Evolutionary conservation across 2,797 vertebrate genomes (phyloP), one percentile per base, ranked within the genome.

Genomic region (Miopithecus talapoin): DNA sequence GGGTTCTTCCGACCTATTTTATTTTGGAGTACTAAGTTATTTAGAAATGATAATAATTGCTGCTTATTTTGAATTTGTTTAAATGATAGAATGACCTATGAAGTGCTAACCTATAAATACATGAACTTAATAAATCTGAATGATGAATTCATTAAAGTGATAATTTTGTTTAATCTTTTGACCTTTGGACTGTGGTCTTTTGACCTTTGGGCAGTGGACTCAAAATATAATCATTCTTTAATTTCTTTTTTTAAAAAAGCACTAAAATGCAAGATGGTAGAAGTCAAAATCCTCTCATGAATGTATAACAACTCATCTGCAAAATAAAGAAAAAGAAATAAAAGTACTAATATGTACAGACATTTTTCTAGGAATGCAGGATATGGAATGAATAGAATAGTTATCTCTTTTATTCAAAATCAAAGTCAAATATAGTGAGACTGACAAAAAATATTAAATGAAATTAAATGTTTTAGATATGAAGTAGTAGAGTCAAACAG

Each of bases 91-190:
- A 84, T n/a, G 10, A 8, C 57, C 19, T 19, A 14, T 90, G 9
- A 83, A 91, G 2, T 75, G 0, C 3, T 88, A 92, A 94, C 0
- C 4, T 75, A 39, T 68, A 33, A 94, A 94, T 39, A 68, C 46
- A 19, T 46, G 75, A 91, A 46, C 89, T 28, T 8, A 28, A 39
- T 57, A 5, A 57, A 55, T 55, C 53, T 81, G 36, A 81, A 81
- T 39, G 7, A 36, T 55, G 22, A 81, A 55, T 26, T 81, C 6
- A 70, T 76, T 85, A 70, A 93, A 86, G 2, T 57, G 8, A 93
- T 94, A 4, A 85, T 74, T 85, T 96, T 36, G 4, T 89, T 91
- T 93, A 53, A 59, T 90, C 11, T 86, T 86, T 92, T 86, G 28
- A 70, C 17, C 4, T 78, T 96, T 48, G 61, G 61, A 17, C 30